These are phyloP conservation scores for Macroteleia sp. DNA, from an alignment of 2,888 invertebrate genomes.

Conservation along the genomic window DNA sequence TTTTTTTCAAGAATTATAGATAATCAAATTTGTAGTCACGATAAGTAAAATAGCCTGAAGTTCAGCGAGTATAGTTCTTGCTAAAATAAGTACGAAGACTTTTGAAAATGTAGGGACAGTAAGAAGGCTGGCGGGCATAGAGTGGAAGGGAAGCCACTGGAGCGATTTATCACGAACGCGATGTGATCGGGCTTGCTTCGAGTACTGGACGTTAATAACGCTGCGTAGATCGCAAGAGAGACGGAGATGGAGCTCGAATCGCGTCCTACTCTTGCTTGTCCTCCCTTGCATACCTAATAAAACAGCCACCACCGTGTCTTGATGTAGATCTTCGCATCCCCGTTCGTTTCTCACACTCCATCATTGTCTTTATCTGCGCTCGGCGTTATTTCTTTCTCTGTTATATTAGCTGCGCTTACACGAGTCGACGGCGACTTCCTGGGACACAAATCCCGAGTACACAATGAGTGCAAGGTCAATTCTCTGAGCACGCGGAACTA, in stretches of 20 bases:
- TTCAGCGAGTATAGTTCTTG: too few relatives aligned
- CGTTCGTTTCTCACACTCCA: slow-evolving; percentile 40
- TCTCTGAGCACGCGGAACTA: slow-evolving; percentile 53
- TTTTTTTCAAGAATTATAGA: too few relatives aligned
- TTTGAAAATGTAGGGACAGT: slow-evolving; percentile 8
- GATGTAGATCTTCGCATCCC: slow-evolving; percentile 55
- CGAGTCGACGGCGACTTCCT: slow-evolving; percentile 57
- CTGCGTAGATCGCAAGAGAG: slow-evolving; percentile 77
- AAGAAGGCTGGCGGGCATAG: slow-evolving; percentile 15
- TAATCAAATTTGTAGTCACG: too few relatives aligned
- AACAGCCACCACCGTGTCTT: slow-evolving; percentile 72
- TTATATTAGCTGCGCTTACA: slow-evolving; percentile 56
- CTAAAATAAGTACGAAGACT: too few relatives aligned
- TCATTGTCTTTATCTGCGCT: slow-evolving; percentile 48
- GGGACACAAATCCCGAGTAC: slow-evolving; percentile 50
- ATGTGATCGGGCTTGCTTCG: slow-evolving; percentile 80
- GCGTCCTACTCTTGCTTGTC: slow-evolving; percentile 57
- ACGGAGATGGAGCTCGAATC: neutral
- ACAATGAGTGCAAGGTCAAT: slow-evolving; percentile 70
- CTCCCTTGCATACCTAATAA: slow-evolving; percentile 80
- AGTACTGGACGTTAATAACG: slow-evolving; percentile 82
- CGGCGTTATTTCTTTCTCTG: slow-evolving; percentile 33
- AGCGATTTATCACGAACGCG: slow-evolving; percentile 81
- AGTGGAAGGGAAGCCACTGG: slow-evolving; percentile 72
- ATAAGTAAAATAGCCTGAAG: too few relatives aligned